Evolutionary conservation across 2,797 vertebrate species (phyloP).

Genomic region (Parauchenoglanis ngamensis): DNA sequence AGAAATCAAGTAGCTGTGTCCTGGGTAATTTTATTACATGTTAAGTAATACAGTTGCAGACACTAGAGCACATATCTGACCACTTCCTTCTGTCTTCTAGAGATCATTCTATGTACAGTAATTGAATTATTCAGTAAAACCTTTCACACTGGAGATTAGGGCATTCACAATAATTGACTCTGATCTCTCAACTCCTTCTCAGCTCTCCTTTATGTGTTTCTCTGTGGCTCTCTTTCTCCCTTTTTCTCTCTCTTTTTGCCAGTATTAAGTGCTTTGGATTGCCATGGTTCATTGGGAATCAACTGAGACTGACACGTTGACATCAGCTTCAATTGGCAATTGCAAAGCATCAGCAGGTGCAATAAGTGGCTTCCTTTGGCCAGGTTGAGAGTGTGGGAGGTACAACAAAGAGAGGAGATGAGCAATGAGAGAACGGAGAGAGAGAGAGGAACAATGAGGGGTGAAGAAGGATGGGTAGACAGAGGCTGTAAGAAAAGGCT

Average conservation of each 20-base stretch:
- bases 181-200: slow-evolving; percentile 46
- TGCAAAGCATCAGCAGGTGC: slow-evolving; percentile 61
- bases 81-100: slow-evolving; percentile 42
- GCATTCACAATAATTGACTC: slow-evolving; percentile 62
- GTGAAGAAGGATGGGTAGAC: not conserved
- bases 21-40: slow-evolving; percentile 59
- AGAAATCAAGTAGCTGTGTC: slow-evolving; percentile 43
- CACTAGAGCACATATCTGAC: slow-evolving; percentile 43
- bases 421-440: slow-evolving; percentile 13
- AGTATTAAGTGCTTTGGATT: slow-evolving; percentile 66
- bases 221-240: slow-evolving; percentile 39
- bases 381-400: slow-evolving; percentile 52
- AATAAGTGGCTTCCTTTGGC: slow-evolving; percentile 55
- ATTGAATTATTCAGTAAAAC: slow-evolving; percentile 66
- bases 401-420: slow-evolving; percentile 31
- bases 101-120: slow-evolving; percentile 53
- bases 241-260: slow-evolving; percentile 26
- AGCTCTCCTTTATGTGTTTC: slow-evolving; percentile 43
- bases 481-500: not conserved
- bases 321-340: slow-evolving; percentile 73
- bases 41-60: slow-evolving; percentile 57
- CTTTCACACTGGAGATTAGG: slow-evolving; percentile 67
- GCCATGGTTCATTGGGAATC: slow-evolving; percentile 70
- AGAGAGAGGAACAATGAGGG: not conserved
- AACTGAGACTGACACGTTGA: slow-evolving; percentile 74